phyloP scores from a whole-genome alignment of 2,113 vertebrate genomes.

The Peucedramus taeniatus region DNA sequence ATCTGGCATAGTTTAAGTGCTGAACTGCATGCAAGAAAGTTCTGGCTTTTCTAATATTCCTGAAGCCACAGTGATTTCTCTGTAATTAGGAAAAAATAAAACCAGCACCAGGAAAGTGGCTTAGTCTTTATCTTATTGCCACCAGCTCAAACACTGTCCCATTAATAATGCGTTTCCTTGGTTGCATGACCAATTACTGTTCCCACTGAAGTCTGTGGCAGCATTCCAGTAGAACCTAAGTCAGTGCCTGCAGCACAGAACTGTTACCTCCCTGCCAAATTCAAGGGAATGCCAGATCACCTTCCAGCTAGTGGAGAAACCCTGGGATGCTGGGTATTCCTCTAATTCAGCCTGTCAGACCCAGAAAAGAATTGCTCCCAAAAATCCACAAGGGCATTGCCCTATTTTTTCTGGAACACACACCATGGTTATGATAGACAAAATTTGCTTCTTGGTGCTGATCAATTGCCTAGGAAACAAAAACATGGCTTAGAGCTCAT shows the following conservation, averaged over 20 bases:
- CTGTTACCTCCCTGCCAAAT: not conserved
- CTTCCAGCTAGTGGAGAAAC: not conserved
- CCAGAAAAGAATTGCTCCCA: not conserved
- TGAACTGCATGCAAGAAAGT: not conserved
- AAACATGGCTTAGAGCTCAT: not conserved
- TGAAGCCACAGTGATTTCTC: not conserved
- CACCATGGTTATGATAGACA: not conserved
- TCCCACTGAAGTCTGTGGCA: not conserved
- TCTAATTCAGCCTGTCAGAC: not conserved
- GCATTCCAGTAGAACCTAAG: not conserved
- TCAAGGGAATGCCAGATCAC: not conserved
- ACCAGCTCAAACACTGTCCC: not conserved
- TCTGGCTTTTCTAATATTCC: not conserved
- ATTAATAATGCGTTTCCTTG: slow-evolving; percentile 34
- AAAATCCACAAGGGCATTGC: not conserved
- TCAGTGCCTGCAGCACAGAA: not conserved
- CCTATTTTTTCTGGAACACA: not conserved
- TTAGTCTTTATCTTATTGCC: not conserved
- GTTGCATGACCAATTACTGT: not conserved
- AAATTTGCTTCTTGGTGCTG: not conserved
- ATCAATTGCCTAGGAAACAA: not conserved
- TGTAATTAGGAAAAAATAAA: not conserved
- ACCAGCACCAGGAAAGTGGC: not conserved
- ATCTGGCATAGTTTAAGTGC: not conserved
- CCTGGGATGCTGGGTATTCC: not conserved